A percentile compares a stretch with the other conserved stretches of the same genome.
Conservation (phyloP, 2,113 vertebrate species). For the Nycticorax nycticorax region DNA sequence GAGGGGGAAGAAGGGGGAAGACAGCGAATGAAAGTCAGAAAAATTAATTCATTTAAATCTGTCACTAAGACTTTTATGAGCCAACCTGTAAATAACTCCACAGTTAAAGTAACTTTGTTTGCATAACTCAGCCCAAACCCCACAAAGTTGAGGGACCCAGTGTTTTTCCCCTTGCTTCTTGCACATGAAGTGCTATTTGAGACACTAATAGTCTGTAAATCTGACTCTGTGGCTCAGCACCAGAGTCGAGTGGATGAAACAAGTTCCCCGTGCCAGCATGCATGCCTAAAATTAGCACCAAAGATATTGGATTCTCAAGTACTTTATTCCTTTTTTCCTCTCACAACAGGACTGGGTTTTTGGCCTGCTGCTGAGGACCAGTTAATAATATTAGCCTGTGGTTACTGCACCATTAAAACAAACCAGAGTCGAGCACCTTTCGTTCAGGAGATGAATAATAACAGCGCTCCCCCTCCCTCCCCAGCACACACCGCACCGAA, state of each 20-base stretch:
- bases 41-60: constrained; percentile 48
- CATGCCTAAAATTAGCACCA: constrained; percentile 20
- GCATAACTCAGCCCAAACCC: constrained; percentile 30
- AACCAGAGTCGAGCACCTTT: not conserved
- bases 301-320: not conserved
- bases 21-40: not conserved
- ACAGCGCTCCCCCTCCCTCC: not conserved
- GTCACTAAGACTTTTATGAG: constrained; percentile 9
- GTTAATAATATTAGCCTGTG: not conserved
- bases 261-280: not conserved
- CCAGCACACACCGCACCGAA: not conserved
- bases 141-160: not conserved
- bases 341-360: not conserved
- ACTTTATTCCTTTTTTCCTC: not conserved
- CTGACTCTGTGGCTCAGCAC: not conserved
- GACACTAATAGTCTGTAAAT: not conserved
- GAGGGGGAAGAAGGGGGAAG: constrained; percentile 11
- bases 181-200: not conserved
- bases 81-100: constrained; percentile 50
- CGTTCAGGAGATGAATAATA: not conserved
- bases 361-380: not conserved
- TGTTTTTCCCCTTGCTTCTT: not conserved
- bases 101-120: constrained; percentile 7
- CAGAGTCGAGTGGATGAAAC: not conserved
- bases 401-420: not conserved